A percentile compares a stretch with the other conserved stretches of the same genome.
These are phyloP conservation scores for Troilus luridus DNA, from an alignment of 2,888 invertebrate genomes.

Conservation along the genomic window DNA sequence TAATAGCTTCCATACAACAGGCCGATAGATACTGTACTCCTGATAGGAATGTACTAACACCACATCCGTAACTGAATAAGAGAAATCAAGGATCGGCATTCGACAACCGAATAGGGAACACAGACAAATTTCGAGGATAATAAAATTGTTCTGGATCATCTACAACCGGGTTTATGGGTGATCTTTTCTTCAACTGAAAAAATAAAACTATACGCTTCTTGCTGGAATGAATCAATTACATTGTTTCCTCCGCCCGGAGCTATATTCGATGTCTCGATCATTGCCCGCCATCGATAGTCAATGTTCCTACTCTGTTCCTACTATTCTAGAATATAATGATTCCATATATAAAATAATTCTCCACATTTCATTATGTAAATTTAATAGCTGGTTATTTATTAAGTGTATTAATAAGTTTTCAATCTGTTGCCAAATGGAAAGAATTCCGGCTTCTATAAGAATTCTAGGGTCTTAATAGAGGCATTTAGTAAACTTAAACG, in stretches of 20 bases:
- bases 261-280: background rate
- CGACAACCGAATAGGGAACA: background rate
- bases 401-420: too few relatives aligned
- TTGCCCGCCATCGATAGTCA: background rate
- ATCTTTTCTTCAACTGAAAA: background rate
- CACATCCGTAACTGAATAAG: constrained; percentile 29
- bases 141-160: constrained; percentile 4
- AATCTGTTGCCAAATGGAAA: too few relatives aligned
- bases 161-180: background rate
- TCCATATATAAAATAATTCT: too few relatives aligned
- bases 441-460: too few relatives aligned
- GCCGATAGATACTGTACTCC: too few relatives aligned
- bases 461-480: too few relatives aligned
- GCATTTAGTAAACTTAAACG: too few relatives aligned
- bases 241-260: background rate
- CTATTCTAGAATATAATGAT: background rate
- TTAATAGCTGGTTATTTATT: too few relatives aligned
- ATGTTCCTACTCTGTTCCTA: background rate
- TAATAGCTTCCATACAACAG: constrained; percentile 30
- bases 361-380: too few relatives aligned
- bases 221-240: background rate
- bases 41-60: constrained; percentile 28
- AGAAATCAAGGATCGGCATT: background rate
- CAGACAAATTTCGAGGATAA: background rate
- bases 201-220: background rate